Evolutionary conservation across 2,888 invertebrate species (phyloP), one percentile per base, ranked within the genome.

Genomic region (Eubasilissa splendida): DNA sequence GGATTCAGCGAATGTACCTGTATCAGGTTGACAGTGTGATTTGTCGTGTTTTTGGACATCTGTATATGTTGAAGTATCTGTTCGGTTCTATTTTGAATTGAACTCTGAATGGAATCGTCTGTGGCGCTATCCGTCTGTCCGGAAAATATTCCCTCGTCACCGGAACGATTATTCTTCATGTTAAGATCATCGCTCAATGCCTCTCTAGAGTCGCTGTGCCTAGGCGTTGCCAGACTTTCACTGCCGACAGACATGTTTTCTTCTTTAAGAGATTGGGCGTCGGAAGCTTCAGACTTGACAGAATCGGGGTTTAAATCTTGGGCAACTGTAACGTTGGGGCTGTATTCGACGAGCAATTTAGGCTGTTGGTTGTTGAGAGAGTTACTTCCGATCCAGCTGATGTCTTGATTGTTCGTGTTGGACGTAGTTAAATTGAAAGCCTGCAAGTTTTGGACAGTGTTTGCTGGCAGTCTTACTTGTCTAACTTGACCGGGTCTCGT

Each of bases 401-500:
- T 60, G 9, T 83, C 85, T 8, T 88, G 85, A 0, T 88, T 85
- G 3, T 88, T 85, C 0, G 89, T 86, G 12, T 71, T 77, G 5
- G 76, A 50, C 0, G 82, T 58, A 5, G 81, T 77, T 22, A 84
- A 65, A 58, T 83, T 84, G 76, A 84, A 90, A 88, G 81, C 89
- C 89, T 4, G 90, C 86, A 84, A 89, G 66, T 79, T 81, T 71
- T 82, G 82, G 50, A 91, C 85, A 7, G 90, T 89, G 10, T 90
- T 86, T 3, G 90, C 87, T 1, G 91, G 91, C 59, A 91, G 85
- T 4, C 90, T 87, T 8, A 91, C 89, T 79, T 90, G 90, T 76
- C 93, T 91, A 2, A 93, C 92, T 81, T 84, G 84, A 9, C 92
- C 92, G 1, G 92, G 91, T 33, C 92, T 89, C 33, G 91, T 86